Base-by-base conservation (phyloP, 2,797 vertebrate genomes). In the Argyrosomus regius region DNA sequence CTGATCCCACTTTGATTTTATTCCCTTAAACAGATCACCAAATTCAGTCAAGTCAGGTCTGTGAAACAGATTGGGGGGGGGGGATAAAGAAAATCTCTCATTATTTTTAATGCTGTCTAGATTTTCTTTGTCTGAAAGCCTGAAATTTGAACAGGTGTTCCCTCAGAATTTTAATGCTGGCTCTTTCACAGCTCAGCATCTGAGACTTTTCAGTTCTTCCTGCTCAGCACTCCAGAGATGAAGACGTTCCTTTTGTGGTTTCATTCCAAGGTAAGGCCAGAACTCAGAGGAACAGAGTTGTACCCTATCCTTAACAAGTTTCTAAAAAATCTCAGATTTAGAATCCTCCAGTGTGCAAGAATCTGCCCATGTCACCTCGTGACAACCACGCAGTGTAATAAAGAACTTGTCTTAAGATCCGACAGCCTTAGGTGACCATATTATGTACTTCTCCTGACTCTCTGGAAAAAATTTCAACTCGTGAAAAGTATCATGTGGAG, bases 141-240 rank as follows among this genome's bases (percentile, higher is more conserved):
- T 72, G 62, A 88, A 89, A 88, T 67, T 87, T 56, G 56, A 84
- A 78, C 90, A 90, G 83, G 79, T 83, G 74, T 83, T 90, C 63
- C 54, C 68, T 88, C 41, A 56, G 68, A 90, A 82, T 80, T 86
- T 57, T 68, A 91, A 88, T 89, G 82, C 71, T n/a, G 59, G 59
- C 70, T 85, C 50, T 48, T 78, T 75, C 63, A 62, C 75, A 79
- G 41, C 67, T 75, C 64, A 77, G 68, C 57, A 77, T 73, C 75
- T 71, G 28, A 87, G 74, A 57, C 63, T 70, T 73, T 81, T 69
- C 52, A 52, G 45, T 53, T 83, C 35, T 78, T 59, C 48, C 35
- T 69, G 77, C 50, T 64, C 71, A 63, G 72, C 60, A 81, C 76
- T 70, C 24, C 50, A 58, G 68, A 77, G 53, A 85, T 80, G 35